A percentile compares a stretch with the other conserved stretches of the same genome.
phyloP scores from a whole-genome alignment of 2,888 invertebrate species.

The Elegia similella region DNA sequence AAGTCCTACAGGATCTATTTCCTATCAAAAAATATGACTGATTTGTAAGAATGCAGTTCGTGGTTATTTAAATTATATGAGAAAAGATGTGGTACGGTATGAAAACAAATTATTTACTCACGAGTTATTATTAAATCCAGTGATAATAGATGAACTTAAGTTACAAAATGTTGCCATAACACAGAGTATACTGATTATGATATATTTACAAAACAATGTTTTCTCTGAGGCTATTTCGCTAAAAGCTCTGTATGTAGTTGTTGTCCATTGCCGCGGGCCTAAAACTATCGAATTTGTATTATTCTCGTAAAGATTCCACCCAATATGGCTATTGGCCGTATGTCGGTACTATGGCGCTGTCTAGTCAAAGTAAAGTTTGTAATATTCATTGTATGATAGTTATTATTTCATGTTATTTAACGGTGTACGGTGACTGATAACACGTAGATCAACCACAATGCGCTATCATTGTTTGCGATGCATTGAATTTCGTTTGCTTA shows the following conservation, averaged over 20 bases:
- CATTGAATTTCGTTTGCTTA: constrained; percentile 5
- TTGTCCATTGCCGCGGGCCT: constrained; percentile 52
- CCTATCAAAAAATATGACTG: not conserved
- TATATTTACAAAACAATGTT: constrained; percentile 3
- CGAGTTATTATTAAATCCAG: not conserved
- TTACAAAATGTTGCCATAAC: constrained; percentile 13
- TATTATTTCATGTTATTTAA: constrained; percentile 56
- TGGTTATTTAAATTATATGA: not conserved
- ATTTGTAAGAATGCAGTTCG: not conserved
- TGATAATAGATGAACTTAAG: constrained; percentile 8
- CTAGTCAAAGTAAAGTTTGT: constrained; percentile 76
- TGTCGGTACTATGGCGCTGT: constrained; percentile 75
- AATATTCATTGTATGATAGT: constrained; percentile 68
- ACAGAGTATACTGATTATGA: constrained; percentile 3
- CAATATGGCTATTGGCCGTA: constrained; percentile 57
- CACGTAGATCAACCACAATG: constrained; percentile 24
- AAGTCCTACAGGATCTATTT: not conserved
- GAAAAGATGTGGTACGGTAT: not conserved
- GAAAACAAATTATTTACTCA: not conserved
- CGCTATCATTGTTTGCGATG: constrained; percentile 3
- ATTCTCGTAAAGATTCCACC: constrained; percentile 55
- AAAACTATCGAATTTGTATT: constrained; percentile 47
- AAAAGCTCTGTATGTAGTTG: constrained; percentile 45
- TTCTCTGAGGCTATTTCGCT: constrained; percentile 33
- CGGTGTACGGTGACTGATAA: constrained; percentile 45